Conservation (phyloP, 2,888 invertebrate species). For the Biston stratarius region DNA sequence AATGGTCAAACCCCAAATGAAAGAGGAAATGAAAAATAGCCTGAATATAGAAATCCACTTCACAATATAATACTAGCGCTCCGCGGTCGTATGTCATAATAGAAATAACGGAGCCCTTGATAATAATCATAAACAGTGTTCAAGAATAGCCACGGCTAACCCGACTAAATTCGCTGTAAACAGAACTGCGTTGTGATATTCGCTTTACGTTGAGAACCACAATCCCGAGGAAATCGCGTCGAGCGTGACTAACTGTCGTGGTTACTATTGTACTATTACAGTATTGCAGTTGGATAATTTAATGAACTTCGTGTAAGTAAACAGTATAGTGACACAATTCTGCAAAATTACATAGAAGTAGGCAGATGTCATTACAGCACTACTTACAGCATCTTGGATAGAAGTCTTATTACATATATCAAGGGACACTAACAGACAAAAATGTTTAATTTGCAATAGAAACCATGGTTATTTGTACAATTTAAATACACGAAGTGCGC, state of each 20-base stretch:
- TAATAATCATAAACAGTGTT: constrained; percentile 9
- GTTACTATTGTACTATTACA: background rate
- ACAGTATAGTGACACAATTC: no score
- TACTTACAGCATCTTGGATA: no score
- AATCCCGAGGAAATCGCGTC: background rate
- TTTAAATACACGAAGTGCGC: no score
- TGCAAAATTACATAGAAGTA: no score
- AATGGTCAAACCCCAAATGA: no score
- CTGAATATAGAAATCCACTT: background rate
- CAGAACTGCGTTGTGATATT: background rate
- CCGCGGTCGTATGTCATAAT: background rate
- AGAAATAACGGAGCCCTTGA: constrained; percentile 16
- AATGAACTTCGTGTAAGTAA: no score
- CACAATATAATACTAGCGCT: background rate
- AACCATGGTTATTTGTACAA: no score
- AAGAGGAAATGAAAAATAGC: background rate
- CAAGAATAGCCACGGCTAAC: constrained; percentile 11
- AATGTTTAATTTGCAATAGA: no score
- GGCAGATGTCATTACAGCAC: no score
- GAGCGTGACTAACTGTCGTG: constrained; percentile 1
- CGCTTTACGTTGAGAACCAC: background rate
- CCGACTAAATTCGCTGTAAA: constrained; percentile 2
- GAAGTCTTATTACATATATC: no score
- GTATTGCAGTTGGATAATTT: no score
- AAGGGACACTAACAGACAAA: no score